Evolutionary conservation across 2,888 invertebrate species (phyloP).

Genomic region (Drosophila sordidapex): DNA sequence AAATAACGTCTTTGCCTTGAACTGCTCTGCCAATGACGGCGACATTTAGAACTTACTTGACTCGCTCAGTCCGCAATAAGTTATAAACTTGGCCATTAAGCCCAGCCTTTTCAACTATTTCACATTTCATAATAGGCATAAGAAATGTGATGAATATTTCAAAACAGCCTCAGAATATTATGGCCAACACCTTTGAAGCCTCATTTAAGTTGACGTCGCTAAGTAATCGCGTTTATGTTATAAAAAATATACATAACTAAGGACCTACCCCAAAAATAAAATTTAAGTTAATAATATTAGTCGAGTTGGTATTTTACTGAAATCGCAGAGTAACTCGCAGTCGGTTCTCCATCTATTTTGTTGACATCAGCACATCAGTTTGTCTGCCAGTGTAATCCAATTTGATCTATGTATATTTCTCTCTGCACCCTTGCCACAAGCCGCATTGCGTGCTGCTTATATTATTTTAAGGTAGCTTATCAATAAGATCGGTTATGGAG

Average conservation of each 20-base stretch:
- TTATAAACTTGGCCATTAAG: conserved; percentile 42
- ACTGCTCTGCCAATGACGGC: conserved; percentile 61
- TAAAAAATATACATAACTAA: not conserved
- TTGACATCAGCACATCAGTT: not conserved
- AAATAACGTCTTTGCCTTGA: conserved; percentile 81
- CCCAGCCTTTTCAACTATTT: conserved; percentile 19
- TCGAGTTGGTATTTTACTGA: not conserved
- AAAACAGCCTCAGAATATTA: not conserved
- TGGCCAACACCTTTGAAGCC: conserved; percentile 15
- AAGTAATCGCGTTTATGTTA: not conserved
- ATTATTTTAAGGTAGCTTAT: not conserved
- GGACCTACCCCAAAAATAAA: conserved; percentile 61
- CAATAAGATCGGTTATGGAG: conserved; percentile 1
- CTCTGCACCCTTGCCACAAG: too few species aligned
- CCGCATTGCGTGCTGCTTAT: not conserved
- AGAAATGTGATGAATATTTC: not conserved
- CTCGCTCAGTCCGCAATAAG: conserved; percentile 17
- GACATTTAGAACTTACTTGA: conserved; percentile 77
- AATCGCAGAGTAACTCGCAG: not conserved
- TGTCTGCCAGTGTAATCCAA: not conserved
- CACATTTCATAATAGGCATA: not conserved
- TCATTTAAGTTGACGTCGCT: not conserved
- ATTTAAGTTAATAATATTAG: not conserved
- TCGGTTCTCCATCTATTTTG: accelerated
- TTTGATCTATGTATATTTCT: not conserved